Base-by-base conservation (phyloP, 1,140 invertebrate species). In the Tribolium castaneum region DNA sequence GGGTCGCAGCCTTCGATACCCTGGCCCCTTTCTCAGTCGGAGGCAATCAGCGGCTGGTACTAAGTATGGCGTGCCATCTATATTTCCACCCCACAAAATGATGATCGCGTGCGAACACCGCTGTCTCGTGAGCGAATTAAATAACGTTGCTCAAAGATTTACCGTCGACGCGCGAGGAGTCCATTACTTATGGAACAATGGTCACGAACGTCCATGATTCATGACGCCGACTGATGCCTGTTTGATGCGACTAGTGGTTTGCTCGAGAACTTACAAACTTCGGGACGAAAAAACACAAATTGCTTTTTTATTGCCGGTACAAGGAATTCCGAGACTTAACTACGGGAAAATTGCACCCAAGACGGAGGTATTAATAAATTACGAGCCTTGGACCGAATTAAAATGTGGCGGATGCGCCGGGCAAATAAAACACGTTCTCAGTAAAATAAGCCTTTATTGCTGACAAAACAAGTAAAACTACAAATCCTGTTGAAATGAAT, bases 111-210 rank as follows among this genome's bases (percentile, higher is more conserved):
- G 81, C 81, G 71, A 80, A 76, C 66, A 35, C 25, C 78, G 51
- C 25, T 30, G 25, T 82, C 78, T 82, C 81, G 80, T 82, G 81
- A 80, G 78, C 80, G 80, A 81, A 81, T 82, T 81, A 80, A 82
- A 82, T 81, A 81, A 80, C 76, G 71, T 81, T 78, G 80, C 78
- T 76, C 77, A 78, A 81, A 82, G 81, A 82, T 82, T 82, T 82
- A 82, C 81, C 76, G 56, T 78, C 70, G 77, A 78, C 79, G 81
- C 78, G 80, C 78, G 62, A 80, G 81, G 52, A 82, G 81, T 82
- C 81, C 81, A 82, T 82, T 82, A 82, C 79, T 79, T 79, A 80
- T 54, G 76, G 80, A 82, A 82, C 81, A 82, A 82, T 81, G 78
- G 80, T 81, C 81, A 82, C 81, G 81, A 82, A 81, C 62, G 50